phyloP scores from a whole-genome alignment of 1,140 invertebrate species.

The Teleopsis dalmanni region DNA sequence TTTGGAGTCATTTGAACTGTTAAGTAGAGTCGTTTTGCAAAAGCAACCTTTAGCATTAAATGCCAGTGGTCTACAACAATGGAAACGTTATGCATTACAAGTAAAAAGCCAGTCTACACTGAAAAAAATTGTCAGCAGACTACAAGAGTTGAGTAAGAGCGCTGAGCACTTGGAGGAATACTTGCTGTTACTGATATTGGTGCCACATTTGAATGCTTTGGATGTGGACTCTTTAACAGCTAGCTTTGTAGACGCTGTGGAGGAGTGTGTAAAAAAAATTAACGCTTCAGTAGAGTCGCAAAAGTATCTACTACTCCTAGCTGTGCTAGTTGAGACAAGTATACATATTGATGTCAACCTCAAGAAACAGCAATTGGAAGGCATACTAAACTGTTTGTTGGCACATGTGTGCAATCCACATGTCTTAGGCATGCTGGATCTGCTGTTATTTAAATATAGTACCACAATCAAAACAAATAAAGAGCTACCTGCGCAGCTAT shows the following conservation, averaged over 20 bases:
- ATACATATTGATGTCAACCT: constrained; percentile 21
- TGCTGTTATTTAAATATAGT: no score
- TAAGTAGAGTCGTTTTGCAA: constrained; percentile 58
- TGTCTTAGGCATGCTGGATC: constrained; percentile 18
- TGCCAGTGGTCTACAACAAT: constrained; percentile 52
- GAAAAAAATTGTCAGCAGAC: constrained; percentile 14
- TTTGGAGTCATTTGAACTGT: constrained; percentile 50
- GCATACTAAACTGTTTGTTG: constrained; percentile 7
- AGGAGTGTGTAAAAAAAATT: not conserved
- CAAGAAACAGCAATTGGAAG: constrained; percentile 3
- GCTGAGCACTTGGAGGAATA: constrained; percentile 15
- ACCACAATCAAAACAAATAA: no score
- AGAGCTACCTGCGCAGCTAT: no score
- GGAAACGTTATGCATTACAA: constrained; percentile 59
- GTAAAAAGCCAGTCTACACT: constrained; percentile 40
- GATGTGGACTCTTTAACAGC: constrained; percentile 19
- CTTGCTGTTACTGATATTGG: constrained; percentile 21
- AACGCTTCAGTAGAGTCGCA: no score
- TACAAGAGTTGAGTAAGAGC: constrained; percentile 12
- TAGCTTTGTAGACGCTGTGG: constrained; percentile 12
- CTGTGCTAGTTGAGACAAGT: constrained; percentile 27
- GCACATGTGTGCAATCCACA: not conserved
- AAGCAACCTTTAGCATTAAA: constrained; percentile 58
- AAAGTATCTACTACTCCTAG: constrained; percentile 1
- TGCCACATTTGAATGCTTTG: constrained; percentile 27